Evolutionary conservation across 2,797 vertebrate species (phyloP).

Genomic region (Syngnathus acus): DNA sequence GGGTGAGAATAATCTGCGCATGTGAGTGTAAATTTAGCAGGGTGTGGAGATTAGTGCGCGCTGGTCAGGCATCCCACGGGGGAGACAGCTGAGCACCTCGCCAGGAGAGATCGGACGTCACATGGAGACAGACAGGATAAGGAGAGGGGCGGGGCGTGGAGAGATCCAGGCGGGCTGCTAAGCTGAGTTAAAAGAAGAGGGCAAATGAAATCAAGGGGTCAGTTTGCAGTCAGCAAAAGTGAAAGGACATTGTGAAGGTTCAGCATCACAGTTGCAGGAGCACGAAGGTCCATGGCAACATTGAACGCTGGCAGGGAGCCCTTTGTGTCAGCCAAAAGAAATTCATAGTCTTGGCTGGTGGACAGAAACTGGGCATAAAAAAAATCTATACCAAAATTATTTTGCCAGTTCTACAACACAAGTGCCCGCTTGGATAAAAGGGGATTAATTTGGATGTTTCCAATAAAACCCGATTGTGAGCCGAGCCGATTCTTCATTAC

Average conservation of each 20-base stretch:
- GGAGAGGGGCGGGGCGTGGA: constrained; percentile 7
- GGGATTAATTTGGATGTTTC: not conserved
- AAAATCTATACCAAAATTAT: not conserved
- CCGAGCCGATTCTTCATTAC: not conserved
- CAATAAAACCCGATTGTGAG: not conserved
- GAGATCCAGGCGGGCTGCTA: constrained; percentile 5
- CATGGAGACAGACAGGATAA: constrained; percentile 51
- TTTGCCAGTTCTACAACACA: not conserved
- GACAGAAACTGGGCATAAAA: not conserved
- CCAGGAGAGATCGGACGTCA: constrained; percentile 54
- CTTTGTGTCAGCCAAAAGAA: constrained; percentile 1
- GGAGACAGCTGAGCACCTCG: constrained; percentile 51
- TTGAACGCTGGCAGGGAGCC: not conserved
- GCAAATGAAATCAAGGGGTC: constrained; percentile 44
- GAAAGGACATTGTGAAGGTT: constrained; percentile 29
- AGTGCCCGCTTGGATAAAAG: not conserved
- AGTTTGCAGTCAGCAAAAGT: constrained; percentile 45
- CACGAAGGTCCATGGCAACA: constrained; percentile 17
- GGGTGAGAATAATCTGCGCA: constrained; percentile 42
- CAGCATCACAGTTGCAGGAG: constrained; percentile 15
- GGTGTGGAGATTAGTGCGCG: constrained; percentile 53
- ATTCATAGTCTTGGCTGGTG: not conserved
- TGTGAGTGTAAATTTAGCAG: constrained; percentile 52
- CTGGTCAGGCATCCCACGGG: constrained; percentile 38
- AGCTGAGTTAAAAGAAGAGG: constrained; percentile 31